phyloP scores from a whole-genome alignment of 2,113 vertebrate species.

The Brachirus orientalis region DNA sequence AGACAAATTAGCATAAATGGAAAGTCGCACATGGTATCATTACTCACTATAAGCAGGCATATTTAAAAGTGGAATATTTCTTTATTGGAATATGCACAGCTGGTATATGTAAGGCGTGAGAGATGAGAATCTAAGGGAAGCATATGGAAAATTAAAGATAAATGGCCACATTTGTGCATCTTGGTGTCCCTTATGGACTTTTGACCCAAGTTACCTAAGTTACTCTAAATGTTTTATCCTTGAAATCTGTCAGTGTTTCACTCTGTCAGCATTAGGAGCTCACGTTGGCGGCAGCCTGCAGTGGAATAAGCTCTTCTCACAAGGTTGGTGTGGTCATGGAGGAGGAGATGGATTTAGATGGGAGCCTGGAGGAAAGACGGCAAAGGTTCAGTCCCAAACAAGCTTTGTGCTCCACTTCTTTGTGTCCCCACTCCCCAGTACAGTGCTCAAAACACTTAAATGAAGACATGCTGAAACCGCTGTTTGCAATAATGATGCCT shows the following conservation, averaged over 20 bases:
- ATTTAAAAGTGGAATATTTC: constrained; percentile 17
- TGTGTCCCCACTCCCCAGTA: neutral
- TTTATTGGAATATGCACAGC: constrained; percentile 6
- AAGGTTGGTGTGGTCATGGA: constrained; percentile 27
- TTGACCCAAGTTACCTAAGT: constrained; percentile 68
- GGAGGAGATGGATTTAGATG: constrained; percentile 36
- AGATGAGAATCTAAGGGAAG: constrained; percentile 5
- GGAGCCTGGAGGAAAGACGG: constrained; percentile 13
- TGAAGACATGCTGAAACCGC: constrained; percentile 5
- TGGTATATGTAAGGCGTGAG: neutral
- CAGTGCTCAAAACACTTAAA: neutral
- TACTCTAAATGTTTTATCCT: constrained; percentile 40
- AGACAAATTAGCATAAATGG: constrained; percentile 43
- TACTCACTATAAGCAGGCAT: neutral
- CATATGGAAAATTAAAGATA: neutral
- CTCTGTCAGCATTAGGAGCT: constrained; percentile 61
- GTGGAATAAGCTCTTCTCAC: constrained; percentile 59
- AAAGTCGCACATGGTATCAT: constrained; percentile 31
- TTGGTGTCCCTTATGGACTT: constrained; percentile 32
- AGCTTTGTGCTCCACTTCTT: constrained; percentile 26
- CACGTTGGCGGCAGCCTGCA: constrained; percentile 19
- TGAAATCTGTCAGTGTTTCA: constrained; percentile 31
- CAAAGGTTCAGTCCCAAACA: constrained; percentile 24
- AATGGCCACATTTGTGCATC: constrained; percentile 7
- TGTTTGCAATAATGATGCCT: neutral